These are phyloP conservation scores for Aplodontia rufa DNA, from an alignment of 2,113 vertebrate species.

Conservation along the genomic window DNA sequence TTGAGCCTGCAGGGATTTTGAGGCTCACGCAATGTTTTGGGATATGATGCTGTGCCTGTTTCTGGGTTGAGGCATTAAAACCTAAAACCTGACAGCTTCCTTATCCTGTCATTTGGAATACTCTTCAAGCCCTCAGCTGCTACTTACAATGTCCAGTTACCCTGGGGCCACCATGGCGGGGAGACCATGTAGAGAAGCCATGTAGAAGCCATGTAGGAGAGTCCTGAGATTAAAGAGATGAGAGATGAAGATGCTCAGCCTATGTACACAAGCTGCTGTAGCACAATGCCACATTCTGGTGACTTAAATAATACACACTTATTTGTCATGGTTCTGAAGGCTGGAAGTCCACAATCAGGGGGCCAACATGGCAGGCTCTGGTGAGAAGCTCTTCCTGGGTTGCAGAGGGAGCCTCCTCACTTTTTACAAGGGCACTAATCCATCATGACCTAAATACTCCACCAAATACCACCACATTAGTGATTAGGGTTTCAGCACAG, in stretches of 20 bases:
- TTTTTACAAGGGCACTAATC: too few relatives aligned
- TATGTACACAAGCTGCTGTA: neutral
- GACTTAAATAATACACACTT: too few relatives aligned
- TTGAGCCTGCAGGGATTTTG: neutral
- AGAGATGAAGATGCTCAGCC: neutral
- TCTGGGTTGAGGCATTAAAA: neutral
- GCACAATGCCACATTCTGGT: too few relatives aligned
- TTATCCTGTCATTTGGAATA: neutral
- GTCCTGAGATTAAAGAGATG: neutral
- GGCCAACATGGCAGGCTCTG: too few relatives aligned
- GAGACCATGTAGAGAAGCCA: neutral
- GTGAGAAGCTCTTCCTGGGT: too few relatives aligned
- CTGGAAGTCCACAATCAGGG: too few relatives aligned
- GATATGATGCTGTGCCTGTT: neutral
- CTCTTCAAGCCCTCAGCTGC: neutral
- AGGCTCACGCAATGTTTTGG: neutral
- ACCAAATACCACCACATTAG: too few relatives aligned
- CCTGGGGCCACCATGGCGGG: neutral
- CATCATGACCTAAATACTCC: too few relatives aligned
- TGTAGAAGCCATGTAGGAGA: too few relatives aligned
- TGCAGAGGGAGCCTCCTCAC: too few relatives aligned
- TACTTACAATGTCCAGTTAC: neutral
- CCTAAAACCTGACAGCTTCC: neutral
- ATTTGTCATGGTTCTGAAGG: too few relatives aligned
- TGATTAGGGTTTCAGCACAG: too few relatives aligned